A percentile compares a stretch with the other conserved stretches of the same genome.
Evolutionary conservation across 2,797 vertebrate species (phyloP).

Genomic region (Mallotus villosus): DNA sequence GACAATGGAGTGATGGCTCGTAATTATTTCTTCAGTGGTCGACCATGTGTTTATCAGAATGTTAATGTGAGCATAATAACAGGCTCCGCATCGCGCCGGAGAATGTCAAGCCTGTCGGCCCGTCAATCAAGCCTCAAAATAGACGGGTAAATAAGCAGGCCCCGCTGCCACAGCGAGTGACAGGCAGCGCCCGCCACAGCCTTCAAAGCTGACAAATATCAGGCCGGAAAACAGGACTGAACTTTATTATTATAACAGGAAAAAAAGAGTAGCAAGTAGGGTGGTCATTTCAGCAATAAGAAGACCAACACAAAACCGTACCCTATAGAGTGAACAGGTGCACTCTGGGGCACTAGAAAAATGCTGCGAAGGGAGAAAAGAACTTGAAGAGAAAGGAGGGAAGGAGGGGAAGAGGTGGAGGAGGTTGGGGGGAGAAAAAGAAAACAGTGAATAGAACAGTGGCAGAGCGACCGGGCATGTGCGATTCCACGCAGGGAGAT

Average conservation of each 20-base stretch:
- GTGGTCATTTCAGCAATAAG: slow-evolving; percentile 52
- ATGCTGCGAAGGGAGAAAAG: not conserved
- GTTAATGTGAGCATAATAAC: slow-evolving; percentile 99
- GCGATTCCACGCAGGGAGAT: slow-evolving; percentile 9
- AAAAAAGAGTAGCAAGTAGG: slow-evolving; percentile 32
- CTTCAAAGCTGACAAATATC: slow-evolving; percentile 79
- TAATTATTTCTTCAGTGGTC: slow-evolving; percentile 94
- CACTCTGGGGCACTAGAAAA: slow-evolving; percentile 1
- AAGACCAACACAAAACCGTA: slow-evolving; percentile 29
- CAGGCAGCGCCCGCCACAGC: slow-evolving; percentile 72
- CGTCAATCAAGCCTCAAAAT: slow-evolving; percentile 93
- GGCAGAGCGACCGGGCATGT: slow-evolving; percentile 12
- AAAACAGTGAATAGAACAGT: slow-evolving; percentile 5
- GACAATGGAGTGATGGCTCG: slow-evolving; percentile 85
- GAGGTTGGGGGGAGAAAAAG: slow-evolving; percentile 9
- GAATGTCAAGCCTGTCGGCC: slow-evolving; percentile 90
- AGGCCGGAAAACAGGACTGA: slow-evolving; percentile 55
- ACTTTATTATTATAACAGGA: slow-evolving; percentile 69
- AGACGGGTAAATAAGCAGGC: slow-evolving; percentile 88
- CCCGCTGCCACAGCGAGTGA: slow-evolving; percentile 81
- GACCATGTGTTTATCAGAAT: slow-evolving; percentile 97
- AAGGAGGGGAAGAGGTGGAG: not conserved
- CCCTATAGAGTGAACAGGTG: slow-evolving; percentile 20
- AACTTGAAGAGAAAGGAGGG: not conserved
- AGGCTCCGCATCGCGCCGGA: slow-evolving; percentile 84